Conservation (phyloP, 30 jellyfish, hydroid and myxozoan genomes). For the Sanderia malayensis region DNA sequence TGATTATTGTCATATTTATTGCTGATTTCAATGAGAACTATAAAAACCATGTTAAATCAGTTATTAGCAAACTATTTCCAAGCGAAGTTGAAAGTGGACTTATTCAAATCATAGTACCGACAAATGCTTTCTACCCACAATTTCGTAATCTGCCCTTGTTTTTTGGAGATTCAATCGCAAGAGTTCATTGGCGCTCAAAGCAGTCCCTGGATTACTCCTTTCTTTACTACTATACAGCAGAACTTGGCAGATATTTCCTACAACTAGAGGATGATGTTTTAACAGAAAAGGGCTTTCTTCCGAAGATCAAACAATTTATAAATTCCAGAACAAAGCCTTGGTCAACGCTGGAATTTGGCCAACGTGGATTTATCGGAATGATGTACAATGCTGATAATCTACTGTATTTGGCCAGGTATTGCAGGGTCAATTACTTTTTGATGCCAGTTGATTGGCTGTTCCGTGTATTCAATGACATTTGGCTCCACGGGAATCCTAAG, state of each 20-base stretch:
- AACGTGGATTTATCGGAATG: conserved; percentile 98
- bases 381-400: conserved; percentile 71
- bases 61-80: conserved; percentile 29
- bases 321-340: conserved; percentile 49
- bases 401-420: conserved; percentile 59
- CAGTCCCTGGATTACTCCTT: conserved; percentile 89
- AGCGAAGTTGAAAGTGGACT: conserved; percentile 57
- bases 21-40: conserved; percentile 62
- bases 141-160: conserved; percentile 60
- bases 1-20: conserved; percentile 65
- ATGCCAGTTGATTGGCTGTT: conserved; percentile 98
- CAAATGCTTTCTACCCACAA: conserved; percentile 62
- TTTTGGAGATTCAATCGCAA: conserved; percentile 72
- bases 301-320: conserved; percentile 59
- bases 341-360: conserved; percentile 95
- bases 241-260: conserved; percentile 64
- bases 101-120: conserved; percentile 65
- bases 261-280: conserved; percentile 97
- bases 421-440: conserved; percentile 76
- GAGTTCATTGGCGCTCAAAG: conserved; percentile 93
- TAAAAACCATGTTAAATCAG: conserved; percentile 38
- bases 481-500: conserved; percentile 76
- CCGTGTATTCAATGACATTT: conserved; percentile 84
- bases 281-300: conserved; percentile 56
- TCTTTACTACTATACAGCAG: conserved; percentile 70